These are phyloP conservation scores for Chrysaora quinquecirrha DNA, from an alignment of 30 jellyfish, hydroid and myxozoan genomes.

Conservation along the genomic window DNA sequence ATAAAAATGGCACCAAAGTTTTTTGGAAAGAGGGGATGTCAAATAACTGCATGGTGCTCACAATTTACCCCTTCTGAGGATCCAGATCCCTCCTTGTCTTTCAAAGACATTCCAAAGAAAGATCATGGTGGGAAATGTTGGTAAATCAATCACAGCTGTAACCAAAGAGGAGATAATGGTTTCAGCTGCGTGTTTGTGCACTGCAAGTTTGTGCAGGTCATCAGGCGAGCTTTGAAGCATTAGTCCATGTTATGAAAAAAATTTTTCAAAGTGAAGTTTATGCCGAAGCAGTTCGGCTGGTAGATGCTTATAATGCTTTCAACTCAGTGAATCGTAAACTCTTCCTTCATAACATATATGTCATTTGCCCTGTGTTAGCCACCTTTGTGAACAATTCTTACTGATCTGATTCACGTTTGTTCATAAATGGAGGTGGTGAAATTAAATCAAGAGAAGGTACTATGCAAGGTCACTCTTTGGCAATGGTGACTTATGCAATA, in stretches of 20 bases:
- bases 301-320: conserved; percentile 55
- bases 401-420: conserved; percentile 3
- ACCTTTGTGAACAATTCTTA: conserved; percentile 30
- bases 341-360: conserved; percentile 37
- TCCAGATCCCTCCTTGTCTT: conserved; percentile 5
- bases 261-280: neutral
- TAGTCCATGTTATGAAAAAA: neutral
- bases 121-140: conserved; percentile 23
- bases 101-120: conserved; percentile 16
- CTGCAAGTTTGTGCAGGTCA: conserved; percentile 17
- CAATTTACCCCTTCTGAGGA: conserved; percentile 15
- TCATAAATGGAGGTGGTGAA: conserved; percentile 30
- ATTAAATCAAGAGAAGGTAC: conserved; percentile 38
- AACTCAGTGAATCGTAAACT: conserved; percentile 39
- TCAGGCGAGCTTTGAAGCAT: conserved; percentile 38
- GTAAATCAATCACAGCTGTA: conserved; percentile 27
- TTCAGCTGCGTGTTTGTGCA: conserved; percentile 54
- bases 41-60: conserved; percentile 37
- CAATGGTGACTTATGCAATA: conserved; percentile 55
- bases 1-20: conserved; percentile 40
- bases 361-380: conserved; percentile 44
- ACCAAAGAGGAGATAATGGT: conserved; percentile 24
- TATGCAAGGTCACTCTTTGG: conserved; percentile 61
- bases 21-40: conserved; percentile 27
- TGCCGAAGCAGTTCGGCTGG: conserved; percentile 31